Conservation (phyloP, 1,140 invertebrate genomes). For the Sitobion miscanthi region DNA sequence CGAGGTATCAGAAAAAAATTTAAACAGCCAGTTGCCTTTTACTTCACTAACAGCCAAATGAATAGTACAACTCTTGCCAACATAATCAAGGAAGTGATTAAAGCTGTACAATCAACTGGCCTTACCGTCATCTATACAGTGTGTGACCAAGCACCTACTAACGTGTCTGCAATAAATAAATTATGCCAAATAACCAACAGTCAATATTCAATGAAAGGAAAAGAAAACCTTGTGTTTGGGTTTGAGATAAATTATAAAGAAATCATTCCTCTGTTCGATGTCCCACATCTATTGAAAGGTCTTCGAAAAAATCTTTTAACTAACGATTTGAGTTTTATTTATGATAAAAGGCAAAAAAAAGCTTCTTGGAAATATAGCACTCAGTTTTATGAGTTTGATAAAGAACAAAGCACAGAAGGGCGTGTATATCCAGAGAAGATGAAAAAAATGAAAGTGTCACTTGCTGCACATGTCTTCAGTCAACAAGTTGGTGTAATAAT, state of each 20-base stretch:
- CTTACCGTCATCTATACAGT: neutral
- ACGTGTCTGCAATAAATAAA: neutral
- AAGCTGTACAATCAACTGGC: too few relatives aligned
- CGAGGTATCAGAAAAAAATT: neutral
- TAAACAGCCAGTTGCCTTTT: neutral
- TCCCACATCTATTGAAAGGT: neutral
- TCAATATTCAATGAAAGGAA: neutral
- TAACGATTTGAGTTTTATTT: neutral
- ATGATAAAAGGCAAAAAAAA: neutral
- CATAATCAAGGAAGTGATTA: neutral
- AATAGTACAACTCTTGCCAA: neutral
- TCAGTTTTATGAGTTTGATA: neutral
- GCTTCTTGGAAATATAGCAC: neutral
- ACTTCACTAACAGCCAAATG: neutral
- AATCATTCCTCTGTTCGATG: constrained; percentile 13
- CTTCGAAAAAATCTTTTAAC: constrained; percentile 16
- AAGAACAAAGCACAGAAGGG: neutral
- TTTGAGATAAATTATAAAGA: neutral
- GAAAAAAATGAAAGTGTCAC: too few relatives aligned
- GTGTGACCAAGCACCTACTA: neutral
- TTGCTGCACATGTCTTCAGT: neutral
- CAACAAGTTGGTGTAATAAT: neutral
- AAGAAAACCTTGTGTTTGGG: neutral
- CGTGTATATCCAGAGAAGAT: too few relatives aligned
- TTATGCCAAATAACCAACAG: too few relatives aligned